A percentile compares a stretch with the other conserved stretches of the same genome.
Conservation (phyloP, 2,113 vertebrate genomes). For the Ancistrus triradiatus region DNA sequence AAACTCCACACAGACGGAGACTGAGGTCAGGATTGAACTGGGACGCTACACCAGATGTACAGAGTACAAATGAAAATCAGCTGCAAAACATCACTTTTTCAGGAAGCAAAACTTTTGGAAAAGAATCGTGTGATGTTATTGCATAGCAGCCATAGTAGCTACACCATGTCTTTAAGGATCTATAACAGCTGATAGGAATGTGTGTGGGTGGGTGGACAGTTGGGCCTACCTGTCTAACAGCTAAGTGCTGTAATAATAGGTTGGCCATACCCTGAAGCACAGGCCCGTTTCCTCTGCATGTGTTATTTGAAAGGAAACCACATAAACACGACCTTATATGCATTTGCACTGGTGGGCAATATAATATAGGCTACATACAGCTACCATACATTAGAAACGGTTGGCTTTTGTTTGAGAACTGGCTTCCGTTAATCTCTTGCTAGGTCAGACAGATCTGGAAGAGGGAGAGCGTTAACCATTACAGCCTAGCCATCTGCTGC, state of each 20-base stretch:
- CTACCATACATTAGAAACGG: conserved; percentile 60
- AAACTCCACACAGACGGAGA: too few relatives aligned
- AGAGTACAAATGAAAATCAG: too few relatives aligned
- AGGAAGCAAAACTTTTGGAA: too few relatives aligned
- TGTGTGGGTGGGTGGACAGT: neutral
- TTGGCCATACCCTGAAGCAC: neutral
- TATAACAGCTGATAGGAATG: neutral
- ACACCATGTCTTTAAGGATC: too few relatives aligned
- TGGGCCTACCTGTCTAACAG: neutral
- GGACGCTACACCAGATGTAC: too few relatives aligned
- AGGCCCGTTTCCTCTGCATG: neutral
- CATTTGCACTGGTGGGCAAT: neutral
- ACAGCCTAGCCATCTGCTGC: conserved; percentile 95
- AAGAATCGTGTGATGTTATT: too few relatives aligned
- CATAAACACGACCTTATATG: neutral
- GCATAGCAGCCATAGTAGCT: too few relatives aligned
- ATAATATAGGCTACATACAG: conserved; percentile 5
- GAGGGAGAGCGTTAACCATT: conserved; percentile 23
- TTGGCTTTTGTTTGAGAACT: conserved; percentile 74
- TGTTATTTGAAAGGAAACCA: neutral
- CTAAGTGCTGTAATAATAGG: neutral
- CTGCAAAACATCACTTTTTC: too few relatives aligned
- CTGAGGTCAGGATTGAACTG: too few relatives aligned
- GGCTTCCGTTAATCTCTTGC: conserved; percentile 86
- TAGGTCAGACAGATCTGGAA: conserved; percentile 61